phyloP scores from a whole-genome alignment of 2,797 vertebrate species.

The Sparus aurata region DNA sequence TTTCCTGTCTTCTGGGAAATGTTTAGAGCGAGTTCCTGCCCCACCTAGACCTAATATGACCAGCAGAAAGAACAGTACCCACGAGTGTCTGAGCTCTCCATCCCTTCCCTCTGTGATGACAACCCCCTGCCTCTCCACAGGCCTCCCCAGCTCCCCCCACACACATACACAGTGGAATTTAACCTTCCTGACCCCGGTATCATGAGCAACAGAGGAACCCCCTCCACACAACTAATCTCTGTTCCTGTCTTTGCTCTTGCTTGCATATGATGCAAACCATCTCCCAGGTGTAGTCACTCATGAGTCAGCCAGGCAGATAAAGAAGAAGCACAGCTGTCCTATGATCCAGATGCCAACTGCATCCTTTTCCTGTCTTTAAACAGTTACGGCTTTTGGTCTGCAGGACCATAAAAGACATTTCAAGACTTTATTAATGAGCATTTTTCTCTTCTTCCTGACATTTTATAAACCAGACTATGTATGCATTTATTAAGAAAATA shows the following conservation, averaged over 20 bases:
- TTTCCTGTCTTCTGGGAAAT: slow-evolving; percentile 79
- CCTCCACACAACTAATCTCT: slow-evolving; percentile 59
- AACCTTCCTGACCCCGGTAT: slow-evolving; percentile 75
- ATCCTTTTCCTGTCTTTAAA: slow-evolving; percentile 22
- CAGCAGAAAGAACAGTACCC: slow-evolving; percentile 54
- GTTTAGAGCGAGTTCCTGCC: slow-evolving; percentile 80
- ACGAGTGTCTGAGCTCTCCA: slow-evolving; percentile 46
- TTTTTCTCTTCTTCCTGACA: not conserved
- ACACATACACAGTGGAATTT: slow-evolving; percentile 75
- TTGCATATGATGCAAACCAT: slow-evolving; percentile 64
- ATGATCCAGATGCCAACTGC: slow-evolving; percentile 16
- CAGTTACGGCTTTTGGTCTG: not conserved
- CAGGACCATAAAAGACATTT: not conserved
- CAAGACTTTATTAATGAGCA: not conserved
- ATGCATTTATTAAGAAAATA: not conserved
- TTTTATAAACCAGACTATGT: not conserved
- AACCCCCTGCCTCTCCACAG: slow-evolving; percentile 68
- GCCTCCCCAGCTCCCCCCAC: slow-evolving; percentile 47
- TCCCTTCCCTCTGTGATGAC: slow-evolving; percentile 72
- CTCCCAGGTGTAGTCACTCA: slow-evolving; percentile 49
- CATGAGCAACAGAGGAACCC: slow-evolving; percentile 50
- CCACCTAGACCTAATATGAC: slow-evolving; percentile 73
- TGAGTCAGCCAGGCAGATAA: slow-evolving; percentile 52
- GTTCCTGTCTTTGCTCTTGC: slow-evolving; percentile 31
- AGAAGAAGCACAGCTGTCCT: slow-evolving; percentile 58